phyloP scores from a whole-genome alignment of 35 echinoderm and acorn worm species.

The Nesometra sesokonis region DNA sequence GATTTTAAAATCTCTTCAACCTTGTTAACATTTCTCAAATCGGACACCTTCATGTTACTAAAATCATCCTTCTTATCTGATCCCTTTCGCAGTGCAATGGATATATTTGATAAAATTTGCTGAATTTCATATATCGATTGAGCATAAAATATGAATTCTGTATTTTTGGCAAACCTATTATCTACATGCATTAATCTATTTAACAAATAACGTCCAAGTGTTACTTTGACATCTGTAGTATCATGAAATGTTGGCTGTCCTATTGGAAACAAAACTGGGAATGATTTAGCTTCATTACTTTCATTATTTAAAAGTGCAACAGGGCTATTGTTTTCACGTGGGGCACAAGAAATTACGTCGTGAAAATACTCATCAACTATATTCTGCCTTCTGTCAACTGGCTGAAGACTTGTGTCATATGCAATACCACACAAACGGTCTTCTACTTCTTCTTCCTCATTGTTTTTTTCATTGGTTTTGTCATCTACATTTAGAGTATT shows the following conservation, averaged over 20 bases:
- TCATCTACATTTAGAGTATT: background rate
- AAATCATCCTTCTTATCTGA: background rate
- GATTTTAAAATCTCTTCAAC: constrained; percentile 34
- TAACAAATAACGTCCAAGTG: constrained; percentile 26
- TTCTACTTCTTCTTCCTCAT: constrained; percentile 3
- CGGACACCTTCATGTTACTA: constrained; percentile 3
- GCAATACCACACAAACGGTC: constrained; percentile 12
- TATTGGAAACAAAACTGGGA: constrained; percentile 27
- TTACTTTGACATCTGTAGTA: constrained; percentile 13
- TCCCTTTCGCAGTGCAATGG: constrained; percentile 53
- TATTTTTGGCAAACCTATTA: constrained; percentile 45
- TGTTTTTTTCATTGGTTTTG: background rate
- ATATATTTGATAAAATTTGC: constrained; percentile 34
- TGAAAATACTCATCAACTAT: constrained; percentile 34
- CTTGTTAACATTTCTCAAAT: constrained; percentile 25
- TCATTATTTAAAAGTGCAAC: constrained; percentile 30
- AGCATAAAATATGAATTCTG: constrained; percentile 55
- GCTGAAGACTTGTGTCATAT: constrained; percentile 35
- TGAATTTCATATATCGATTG: constrained; percentile 45
- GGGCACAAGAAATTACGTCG: constrained; percentile 46
- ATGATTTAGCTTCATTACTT: constrained; percentile 30
- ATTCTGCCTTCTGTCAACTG: constrained; percentile 38
- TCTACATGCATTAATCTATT: constrained; percentile 36
- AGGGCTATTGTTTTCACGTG: constrained; percentile 63
- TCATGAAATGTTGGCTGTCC: constrained; percentile 26